A percentile compares a stretch with the other conserved stretches of the same genome.
These are phyloP conservation scores for Steromphala cineraria DNA, from an alignment of 2,888 invertebrate species.

Conservation along the genomic window DNA sequence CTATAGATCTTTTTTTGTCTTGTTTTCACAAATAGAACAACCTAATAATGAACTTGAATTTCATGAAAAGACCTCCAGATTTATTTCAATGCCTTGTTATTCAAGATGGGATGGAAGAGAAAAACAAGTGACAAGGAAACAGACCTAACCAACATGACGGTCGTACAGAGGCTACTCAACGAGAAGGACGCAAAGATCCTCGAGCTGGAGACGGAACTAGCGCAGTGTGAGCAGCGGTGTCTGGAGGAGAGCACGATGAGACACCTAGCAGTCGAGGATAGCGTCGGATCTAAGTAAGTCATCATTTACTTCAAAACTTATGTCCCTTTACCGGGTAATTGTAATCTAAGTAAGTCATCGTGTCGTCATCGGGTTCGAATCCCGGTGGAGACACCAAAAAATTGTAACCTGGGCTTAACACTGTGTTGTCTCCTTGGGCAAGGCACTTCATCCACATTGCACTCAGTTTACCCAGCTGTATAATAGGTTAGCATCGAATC, in stretches of 20 bases:
- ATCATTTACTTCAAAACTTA: not conserved
- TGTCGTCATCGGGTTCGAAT: no score
- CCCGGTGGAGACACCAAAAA: no score
- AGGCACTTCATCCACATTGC: no score
- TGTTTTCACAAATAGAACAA: not conserved
- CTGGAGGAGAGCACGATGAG: conserved; percentile 88
- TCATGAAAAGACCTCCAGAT: no score
- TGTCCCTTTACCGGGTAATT: no score
- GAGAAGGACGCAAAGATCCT: conserved; percentile 83
- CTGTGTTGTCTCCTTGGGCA: no score
- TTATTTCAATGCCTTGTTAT: not conserved
- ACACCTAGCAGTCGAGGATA: conserved; percentile 66
- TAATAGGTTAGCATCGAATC: no score
- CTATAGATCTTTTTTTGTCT: no score
- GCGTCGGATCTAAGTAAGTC: conserved; percentile 31
- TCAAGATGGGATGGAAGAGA: conserved; percentile 14
- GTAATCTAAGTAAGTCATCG: no score
- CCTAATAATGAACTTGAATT: no score
- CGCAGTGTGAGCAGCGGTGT: conserved; percentile 87
- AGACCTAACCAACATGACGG: conserved; percentile 40
- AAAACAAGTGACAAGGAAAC: not conserved
- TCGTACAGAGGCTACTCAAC: conserved; percentile 80
- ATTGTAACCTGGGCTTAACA: no score
- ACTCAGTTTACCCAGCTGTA: no score
- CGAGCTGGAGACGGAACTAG: conserved; percentile 65